Conservation (phyloP, 2,888 invertebrate genomes). For the Habrosyne pyritoides region DNA sequence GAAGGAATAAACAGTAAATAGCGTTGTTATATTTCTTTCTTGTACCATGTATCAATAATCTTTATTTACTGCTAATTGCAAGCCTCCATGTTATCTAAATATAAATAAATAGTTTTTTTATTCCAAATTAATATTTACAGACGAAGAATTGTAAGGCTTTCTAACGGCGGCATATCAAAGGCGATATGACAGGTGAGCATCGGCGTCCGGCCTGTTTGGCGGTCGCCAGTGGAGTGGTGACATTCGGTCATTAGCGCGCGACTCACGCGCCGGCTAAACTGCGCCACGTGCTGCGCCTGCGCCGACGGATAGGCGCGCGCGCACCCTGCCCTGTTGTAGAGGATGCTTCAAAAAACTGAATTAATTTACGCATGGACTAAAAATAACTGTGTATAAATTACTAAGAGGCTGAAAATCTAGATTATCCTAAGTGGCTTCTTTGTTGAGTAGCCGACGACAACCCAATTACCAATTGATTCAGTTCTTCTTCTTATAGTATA, state of each 20-base stretch:
- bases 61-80: no score
- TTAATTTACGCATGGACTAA: background rate
- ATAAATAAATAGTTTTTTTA: no score
- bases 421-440: no score
- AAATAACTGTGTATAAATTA: background rate
- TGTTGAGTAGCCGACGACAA: no score
- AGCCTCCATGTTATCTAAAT: no score
- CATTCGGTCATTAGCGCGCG: slow-evolving; percentile 71
- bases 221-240: slow-evolving; percentile 47
- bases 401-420: background rate
- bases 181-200: slow-evolving; percentile 26
- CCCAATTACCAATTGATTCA: no score
- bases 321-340: slow-evolving; percentile 60
- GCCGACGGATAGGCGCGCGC: slow-evolving; percentile 41
- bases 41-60: no score
- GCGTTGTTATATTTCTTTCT: no score
- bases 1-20: no score
- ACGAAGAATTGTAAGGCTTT: background rate
- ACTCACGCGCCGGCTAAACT: slow-evolving; percentile 77
- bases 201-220: slow-evolving; percentile 44
- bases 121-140: background rate
- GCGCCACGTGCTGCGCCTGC: slow-evolving; percentile 68
- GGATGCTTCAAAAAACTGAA: slow-evolving; percentile 30
- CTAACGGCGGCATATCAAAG: slow-evolving; percentile 28
- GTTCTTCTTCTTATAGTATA: no score